Evolutionary conservation across 92 coral and sea anemone genomes (phyloP), one percentile per base, ranked within the genome.

Genomic region (Galaxea fascicularis): DNA sequence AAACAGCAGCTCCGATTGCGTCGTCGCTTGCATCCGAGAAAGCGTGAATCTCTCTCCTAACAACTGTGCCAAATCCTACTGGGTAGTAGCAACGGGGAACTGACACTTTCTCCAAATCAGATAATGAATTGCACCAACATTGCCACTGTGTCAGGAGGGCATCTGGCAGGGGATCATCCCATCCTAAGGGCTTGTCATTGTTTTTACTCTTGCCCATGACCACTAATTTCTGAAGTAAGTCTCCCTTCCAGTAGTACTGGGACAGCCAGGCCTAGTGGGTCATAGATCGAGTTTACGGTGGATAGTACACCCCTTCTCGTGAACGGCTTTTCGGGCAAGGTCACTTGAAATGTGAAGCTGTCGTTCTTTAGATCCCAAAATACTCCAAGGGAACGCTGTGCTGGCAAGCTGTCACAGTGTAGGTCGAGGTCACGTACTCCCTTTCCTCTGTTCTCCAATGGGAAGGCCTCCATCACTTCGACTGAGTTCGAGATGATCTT

Each of bases 381-480:
- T 39, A 91, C 87, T 20, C 94, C 87, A 0, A 87, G 91, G 18
- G 94, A 82, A n/a, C n/a, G n/a, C n/a, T n/a, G n/a, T n/a, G n/a
- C n/a, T n/a, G n/a, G n/a, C n/a, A n/a, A n/a, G n/a, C 27, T 68
- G 69, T 90, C 89, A 27, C 30, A 86, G 22, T 72, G 58, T 14
- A 91, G 78, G 72, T 87, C 94, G 18, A 91, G 65, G n/a, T 86
- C 88, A 20, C 83, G 72, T 18, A 91, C 73, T 44, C 76, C 91
- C 16, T 65, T 83, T 20, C 85, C 95, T 54, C 95, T 76, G 79
- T 92, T 92, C 22, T 73, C 89, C 11, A 86, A 66, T 29, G 95
- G 92, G 70, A 92, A 80, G 25, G 92, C 90, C 83, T 92, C 88
- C 86, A 92, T n/a, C n/a, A n/a, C n/a, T n/a, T n/a, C n/a, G n/a